Base-by-base conservation (phyloP, 2,888 invertebrate species). In the Mycalesis mineus region DNA sequence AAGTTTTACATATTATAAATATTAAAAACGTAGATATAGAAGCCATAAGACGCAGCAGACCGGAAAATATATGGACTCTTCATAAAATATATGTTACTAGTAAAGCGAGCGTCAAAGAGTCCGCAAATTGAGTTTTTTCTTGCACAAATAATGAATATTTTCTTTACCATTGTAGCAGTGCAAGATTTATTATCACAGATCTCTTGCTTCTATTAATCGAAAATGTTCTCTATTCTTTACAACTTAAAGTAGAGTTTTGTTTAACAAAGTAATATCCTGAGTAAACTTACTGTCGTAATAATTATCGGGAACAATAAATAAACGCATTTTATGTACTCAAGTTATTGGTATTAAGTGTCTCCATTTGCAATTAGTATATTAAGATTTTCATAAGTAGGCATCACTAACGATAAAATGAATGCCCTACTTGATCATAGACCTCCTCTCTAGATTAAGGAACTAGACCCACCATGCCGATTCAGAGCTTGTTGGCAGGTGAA, bases 121-220 rank as follows among this genome's bases (percentile, higher is more conserved):
- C 60, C 53, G 57, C 57, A 57, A 57, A 60, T 60, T 53, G 15
- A 39, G 53, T 49, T 57, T 49, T 56, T 60, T 53, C 44, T 39
- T 28, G 22, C 48, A 50, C 40, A 45, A 45, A 53, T 53, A 53
- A 53, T 53, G 45, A 45, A 37, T 53, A 45, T 53, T 45, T 53
- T 53, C 44, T 53, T 53, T 44, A 9, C 53, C 53, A 28, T 45
- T 53, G 53, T 53, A 37, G 53, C 44, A 45, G 37, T 45, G 1
- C 33, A 42, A 53, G 53, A 53, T 53, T 53, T 53, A 53, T 53
- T n/a, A 33, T 41, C 15, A 15, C 41, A 29, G 17, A 42, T 42
- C 2, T 11, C 9, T 47, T 15, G 14, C 31, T 11, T 5, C 2
- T 15, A 14, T 50, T 39, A 40, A 17, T n/a, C 9, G 9, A 15